Percentiles rank a stretch among this genome's conserved stretches.
These are phyloP conservation scores for Tragelaphus eurycerus DNA, from an alignment of 2,797 vertebrate genomes.

Conservation along the genomic window DNA sequence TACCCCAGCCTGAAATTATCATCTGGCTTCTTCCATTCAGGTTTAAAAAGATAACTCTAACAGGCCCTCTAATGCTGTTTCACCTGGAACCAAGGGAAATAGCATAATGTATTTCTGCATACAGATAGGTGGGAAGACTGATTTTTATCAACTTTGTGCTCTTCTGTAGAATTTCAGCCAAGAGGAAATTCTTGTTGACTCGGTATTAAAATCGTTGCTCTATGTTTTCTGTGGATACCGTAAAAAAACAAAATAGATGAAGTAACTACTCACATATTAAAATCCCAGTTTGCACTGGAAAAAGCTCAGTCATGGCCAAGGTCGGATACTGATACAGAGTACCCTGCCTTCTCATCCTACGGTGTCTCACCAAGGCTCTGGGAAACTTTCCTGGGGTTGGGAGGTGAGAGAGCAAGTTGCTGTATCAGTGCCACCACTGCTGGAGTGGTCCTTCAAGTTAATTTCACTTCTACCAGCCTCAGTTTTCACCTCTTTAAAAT, in stretches of 20 bases:
- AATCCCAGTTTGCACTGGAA: background rate
- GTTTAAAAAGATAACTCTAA: background rate
- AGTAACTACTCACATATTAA: constrained; percentile 3
- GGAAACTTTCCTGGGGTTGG: background rate
- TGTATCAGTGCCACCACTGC: background rate
- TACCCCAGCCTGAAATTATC: background rate
- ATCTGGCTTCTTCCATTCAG: background rate
- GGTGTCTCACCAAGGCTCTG: background rate
- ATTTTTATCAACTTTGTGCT: background rate
- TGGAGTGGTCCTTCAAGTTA: background rate
- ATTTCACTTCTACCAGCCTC: background rate
- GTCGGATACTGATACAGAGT: background rate
- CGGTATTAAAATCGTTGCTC: background rate
- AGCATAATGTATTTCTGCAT: background rate
- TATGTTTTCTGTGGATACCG: background rate
- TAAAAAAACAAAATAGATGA: background rate
- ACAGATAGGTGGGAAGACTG: background rate
- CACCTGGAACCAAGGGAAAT: background rate
- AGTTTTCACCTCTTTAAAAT: background rate
- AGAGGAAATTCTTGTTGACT: background rate
- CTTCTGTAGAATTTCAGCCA: background rate
- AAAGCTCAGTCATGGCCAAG: background rate
- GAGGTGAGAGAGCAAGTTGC: background rate
- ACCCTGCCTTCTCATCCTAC: background rate
- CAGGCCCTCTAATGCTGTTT: background rate